These are phyloP conservation scores for Ceratina japonica DNA, from an alignment of 1,140 invertebrate genomes.

Conservation along the genomic window DNA sequence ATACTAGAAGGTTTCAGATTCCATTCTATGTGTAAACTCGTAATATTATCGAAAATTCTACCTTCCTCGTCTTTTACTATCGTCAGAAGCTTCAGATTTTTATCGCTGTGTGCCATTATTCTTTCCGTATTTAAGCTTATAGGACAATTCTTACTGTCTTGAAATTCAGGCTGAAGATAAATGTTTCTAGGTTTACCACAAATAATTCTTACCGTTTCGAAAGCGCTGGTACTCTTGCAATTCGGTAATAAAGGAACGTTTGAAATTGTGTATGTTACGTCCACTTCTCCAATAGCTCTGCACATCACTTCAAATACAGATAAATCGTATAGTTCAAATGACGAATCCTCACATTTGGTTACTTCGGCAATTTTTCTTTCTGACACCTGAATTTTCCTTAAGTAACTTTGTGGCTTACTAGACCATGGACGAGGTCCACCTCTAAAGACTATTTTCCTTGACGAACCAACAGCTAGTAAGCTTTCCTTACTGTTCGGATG, in stretches of 20 bases:
- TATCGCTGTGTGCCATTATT: constrained; percentile 81
- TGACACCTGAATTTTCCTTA: constrained; percentile 57
- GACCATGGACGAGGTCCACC: constrained; percentile 78
- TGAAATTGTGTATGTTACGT: constrained; percentile 80
- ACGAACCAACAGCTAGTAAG: constrained; percentile 85
- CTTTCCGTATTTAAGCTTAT: constrained; percentile 80
- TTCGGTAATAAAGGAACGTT: constrained; percentile 79
- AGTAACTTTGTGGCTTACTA: constrained; percentile 68
- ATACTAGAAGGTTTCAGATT: constrained; percentile 75
- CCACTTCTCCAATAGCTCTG: constrained; percentile 80
- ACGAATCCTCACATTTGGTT: constrained; percentile 52
- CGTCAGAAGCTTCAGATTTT: constrained; percentile 83
- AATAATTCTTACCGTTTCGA: constrained; percentile 75
- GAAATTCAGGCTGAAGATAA: constrained; percentile 81
- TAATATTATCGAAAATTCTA: constrained; percentile 88
- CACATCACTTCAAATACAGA: constrained; percentile 80
- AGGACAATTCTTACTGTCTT: constrained; percentile 80
- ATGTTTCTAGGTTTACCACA: constrained; percentile 84
- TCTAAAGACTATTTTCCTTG: constrained; percentile 84
- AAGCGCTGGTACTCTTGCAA: constrained; percentile 76
- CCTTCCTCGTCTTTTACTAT: constrained; percentile 86
- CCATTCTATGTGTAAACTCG: constrained; percentile 88
- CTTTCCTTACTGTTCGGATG: constrained; percentile 80
- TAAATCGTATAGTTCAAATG: constrained; percentile 74
- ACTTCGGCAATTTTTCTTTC: constrained; percentile 62